These are phyloP conservation scores for Panzeria rudis DNA, from an alignment of 2,888 invertebrate species.

Conservation along the genomic window DNA sequence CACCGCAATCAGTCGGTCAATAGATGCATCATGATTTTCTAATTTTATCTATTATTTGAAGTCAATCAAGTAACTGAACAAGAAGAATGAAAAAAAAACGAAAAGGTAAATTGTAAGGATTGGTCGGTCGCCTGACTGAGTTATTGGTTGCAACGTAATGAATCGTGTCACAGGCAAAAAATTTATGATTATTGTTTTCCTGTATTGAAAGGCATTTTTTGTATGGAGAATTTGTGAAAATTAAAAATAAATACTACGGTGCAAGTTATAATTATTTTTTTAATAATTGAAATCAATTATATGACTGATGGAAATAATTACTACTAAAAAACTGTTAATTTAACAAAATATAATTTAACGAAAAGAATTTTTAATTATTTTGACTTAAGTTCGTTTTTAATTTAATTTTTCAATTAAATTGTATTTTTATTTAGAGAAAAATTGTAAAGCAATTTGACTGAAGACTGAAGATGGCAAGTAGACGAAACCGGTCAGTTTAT, in stretches of 20 bases:
- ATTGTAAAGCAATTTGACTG: too few relatives aligned
- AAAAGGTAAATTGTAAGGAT: conserved; percentile 48
- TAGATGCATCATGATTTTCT: conserved; percentile 69
- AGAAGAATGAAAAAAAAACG: neutral
- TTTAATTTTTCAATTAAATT: too few relatives aligned
- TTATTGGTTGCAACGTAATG: conserved; percentile 41
- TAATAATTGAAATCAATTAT: too few relatives aligned
- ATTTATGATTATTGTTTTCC: conserved; percentile 67
- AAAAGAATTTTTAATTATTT: too few relatives aligned
- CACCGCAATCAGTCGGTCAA: conserved; percentile 62
- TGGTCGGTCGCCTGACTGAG: conserved; percentile 54
- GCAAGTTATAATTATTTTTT: neutral
- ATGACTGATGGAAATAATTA: too few relatives aligned
- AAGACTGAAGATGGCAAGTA: too few relatives aligned
- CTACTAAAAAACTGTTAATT: too few relatives aligned
- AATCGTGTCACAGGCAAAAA: conserved; percentile 61
- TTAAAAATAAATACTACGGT: neutral
- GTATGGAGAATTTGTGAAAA: neutral
- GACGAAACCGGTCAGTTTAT: too few relatives aligned
- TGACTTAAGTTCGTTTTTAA: too few relatives aligned
- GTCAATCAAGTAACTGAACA: conserved; percentile 45
- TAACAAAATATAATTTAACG: too few relatives aligned
- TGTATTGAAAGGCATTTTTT: conserved; percentile 37
- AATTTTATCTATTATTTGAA: conserved; percentile 62
- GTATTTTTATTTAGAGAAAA: too few relatives aligned